Percentiles rank a stretch among this genome's conserved stretches.
These are phyloP conservation scores for Philereme vetulata DNA, from an alignment of 2,888 invertebrate species.

Conservation along the genomic window DNA sequence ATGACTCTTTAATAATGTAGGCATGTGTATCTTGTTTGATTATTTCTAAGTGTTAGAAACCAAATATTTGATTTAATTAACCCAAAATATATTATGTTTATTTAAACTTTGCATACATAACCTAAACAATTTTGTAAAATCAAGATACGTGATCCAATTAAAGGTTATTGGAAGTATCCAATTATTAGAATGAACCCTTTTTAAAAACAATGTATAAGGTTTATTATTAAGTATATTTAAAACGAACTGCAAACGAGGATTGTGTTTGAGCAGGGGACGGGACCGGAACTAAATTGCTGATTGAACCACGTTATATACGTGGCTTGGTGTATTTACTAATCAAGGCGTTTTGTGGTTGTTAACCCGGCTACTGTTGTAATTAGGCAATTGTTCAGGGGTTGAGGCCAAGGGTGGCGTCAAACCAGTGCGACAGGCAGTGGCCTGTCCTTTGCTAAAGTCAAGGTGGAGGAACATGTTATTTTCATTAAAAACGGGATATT, in stretches of 20 bases:
- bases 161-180: neutral
- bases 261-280: neutral
- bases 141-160: neutral
- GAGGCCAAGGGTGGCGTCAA: too few relatives aligned
- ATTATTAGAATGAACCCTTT: slow-evolving; percentile 1
- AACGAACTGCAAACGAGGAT: slow-evolving; percentile 16
- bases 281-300: neutral
- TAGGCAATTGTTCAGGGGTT: too few relatives aligned
- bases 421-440: too few relatives aligned
- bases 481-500: too few relatives aligned
- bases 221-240: too few relatives aligned
- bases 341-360: too few relatives aligned
- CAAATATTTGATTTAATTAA: neutral
- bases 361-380: too few relatives aligned
- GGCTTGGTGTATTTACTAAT: too few relatives aligned
- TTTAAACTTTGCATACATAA: neutral
- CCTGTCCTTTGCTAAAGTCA: too few relatives aligned
- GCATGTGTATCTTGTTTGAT: too few relatives aligned
- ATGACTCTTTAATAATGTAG: too few relatives aligned
- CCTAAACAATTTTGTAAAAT: neutral
- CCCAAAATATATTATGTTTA: neutral
- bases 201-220: slow-evolving; percentile 1
- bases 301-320: neutral
- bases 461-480: too few relatives aligned
- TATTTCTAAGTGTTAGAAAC: neutral